Percentiles rank a stretch among this genome's conserved stretches.
These are phyloP conservation scores for Sitodiplosis mosellana DNA, from an alignment of 1,140 invertebrate species.

Conservation along the genomic window DNA sequence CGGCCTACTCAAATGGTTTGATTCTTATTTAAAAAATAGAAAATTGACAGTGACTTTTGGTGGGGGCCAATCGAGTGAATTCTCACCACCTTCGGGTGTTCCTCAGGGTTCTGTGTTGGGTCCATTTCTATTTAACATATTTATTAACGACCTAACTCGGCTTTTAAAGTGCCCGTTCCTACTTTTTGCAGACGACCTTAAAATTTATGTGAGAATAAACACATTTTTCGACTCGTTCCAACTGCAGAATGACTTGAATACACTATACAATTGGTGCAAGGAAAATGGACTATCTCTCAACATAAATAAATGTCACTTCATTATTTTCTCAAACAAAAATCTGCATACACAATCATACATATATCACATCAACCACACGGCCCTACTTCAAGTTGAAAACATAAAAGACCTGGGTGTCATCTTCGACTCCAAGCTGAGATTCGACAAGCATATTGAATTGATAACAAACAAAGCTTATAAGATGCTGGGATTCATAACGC, in stretches of 20 bases:
- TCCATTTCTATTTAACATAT: background rate
- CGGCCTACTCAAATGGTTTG: background rate
- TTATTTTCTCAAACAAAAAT: no score
- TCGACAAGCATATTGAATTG: no score
- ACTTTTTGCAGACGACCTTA: background rate
- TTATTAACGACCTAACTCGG: background rate
- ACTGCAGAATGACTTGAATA: background rate
- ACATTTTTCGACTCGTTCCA: background rate
- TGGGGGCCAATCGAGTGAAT: background rate
- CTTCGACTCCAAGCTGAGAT: no score
- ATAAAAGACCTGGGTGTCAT: no score
- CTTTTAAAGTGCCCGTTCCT: background rate
- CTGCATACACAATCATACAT: no score
- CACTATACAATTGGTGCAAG: background rate
- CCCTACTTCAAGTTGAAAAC: no score
- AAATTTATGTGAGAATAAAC: background rate
- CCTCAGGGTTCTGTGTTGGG: background rate
- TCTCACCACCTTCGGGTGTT: background rate
- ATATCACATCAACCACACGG: no score
- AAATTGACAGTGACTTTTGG: background rate
- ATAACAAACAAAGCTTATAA: no score
- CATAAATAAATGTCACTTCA: background rate
- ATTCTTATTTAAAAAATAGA: background rate
- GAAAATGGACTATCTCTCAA: background rate
- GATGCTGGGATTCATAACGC: no score